These are phyloP conservation scores for Tanytarsus gracilentus DNA, from an alignment of 2,888 invertebrate species.

Conservation along the genomic window DNA sequence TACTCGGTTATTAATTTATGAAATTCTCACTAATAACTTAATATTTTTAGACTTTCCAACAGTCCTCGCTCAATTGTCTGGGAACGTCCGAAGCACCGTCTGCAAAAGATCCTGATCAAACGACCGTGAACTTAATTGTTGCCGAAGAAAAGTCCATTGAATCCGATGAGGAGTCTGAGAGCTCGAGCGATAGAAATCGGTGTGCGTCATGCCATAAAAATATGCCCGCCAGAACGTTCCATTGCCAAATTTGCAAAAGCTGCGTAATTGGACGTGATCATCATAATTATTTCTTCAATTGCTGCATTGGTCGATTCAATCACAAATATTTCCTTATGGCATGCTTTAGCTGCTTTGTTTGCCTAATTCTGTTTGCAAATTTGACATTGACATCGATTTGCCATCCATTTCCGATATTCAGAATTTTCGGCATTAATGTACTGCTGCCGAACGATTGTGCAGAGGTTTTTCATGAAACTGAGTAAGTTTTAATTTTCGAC, in stretches of 20 bases:
- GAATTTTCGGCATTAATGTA: conserved; percentile 43
- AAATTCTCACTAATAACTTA: conserved; percentile 28
- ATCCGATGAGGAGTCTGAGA: conserved; percentile 35
- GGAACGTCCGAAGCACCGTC: conserved; percentile 38
- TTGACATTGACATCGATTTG: conserved; percentile 79
- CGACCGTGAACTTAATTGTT: not conserved
- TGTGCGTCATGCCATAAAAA: conserved; percentile 55
- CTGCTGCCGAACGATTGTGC: conserved; percentile 76
- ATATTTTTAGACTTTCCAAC: conserved; percentile 35
- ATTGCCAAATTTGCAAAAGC: conserved; percentile 74
- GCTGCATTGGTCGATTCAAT: conserved; percentile 74
- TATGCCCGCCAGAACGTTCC: conserved; percentile 60
- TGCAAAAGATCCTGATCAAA: conserved; percentile 30
- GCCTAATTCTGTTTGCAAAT: conserved; percentile 66
- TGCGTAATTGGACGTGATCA: conserved; percentile 70
- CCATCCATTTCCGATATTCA: conserved; percentile 53
- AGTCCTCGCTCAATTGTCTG: conserved; percentile 38
- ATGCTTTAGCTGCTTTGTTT: conserved; percentile 54
- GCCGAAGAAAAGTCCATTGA: conserved; percentile 33
- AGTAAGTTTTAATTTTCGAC: conserved; percentile 47
- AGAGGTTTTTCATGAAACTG: conserved; percentile 69
- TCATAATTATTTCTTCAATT: conserved; percentile 72
- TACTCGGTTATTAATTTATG: not conserved
- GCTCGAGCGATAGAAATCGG: conserved; percentile 34
- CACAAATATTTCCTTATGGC: conserved; percentile 64